phyloP scores from a whole-genome alignment of 2,888 invertebrate genomes.

The Limenitis camilla region DNA sequence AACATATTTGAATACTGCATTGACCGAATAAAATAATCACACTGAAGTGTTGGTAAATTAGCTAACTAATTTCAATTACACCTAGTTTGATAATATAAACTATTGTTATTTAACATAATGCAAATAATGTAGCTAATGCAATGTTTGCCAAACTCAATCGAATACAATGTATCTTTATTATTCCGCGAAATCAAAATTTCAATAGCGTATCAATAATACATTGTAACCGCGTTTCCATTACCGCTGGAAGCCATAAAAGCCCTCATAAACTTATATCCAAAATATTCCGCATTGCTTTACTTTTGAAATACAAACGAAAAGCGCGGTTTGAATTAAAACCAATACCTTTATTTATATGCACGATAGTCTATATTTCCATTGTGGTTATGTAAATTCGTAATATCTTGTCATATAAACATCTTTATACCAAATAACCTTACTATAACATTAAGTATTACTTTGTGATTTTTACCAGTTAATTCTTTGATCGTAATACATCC shows the following conservation, averaged over 20 bases:
- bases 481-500: no score
- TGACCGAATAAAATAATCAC: no score
- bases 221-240: background rate
- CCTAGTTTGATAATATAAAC: no score
- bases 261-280: conserved; percentile 2
- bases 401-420: no score
- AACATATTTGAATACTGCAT: no score
- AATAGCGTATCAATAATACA: background rate
- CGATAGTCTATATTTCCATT: background rate
- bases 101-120: background rate
- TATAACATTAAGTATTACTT: no score
- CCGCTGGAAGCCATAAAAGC: background rate
- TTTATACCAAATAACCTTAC: no score
- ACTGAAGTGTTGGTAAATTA: no score
- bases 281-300: conserved; percentile 4
- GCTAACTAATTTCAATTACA: background rate
- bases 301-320: conserved; percentile 9
- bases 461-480: no score
- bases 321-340: background rate
- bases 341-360: background rate
- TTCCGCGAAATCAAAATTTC: background rate
- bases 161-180: no score
- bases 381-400: no score
- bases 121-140: background rate
- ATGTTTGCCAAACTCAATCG: background rate